phyloP scores from a whole-genome alignment of 2,797 vertebrate genomes.

The Notolepis coatsorum region DNA sequence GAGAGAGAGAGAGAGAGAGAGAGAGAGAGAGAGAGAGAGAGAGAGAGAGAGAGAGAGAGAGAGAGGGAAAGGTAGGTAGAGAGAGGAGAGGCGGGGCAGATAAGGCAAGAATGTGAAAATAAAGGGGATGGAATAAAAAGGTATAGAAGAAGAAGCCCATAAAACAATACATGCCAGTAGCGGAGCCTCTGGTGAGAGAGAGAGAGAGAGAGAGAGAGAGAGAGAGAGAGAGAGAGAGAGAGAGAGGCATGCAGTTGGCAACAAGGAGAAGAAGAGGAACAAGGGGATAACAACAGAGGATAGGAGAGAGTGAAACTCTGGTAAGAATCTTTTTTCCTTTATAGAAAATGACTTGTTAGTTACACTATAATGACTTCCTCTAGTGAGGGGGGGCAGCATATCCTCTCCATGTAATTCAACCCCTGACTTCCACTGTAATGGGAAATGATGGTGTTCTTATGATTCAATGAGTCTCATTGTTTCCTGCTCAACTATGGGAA shows the following conservation, averaged over 20 bases:
- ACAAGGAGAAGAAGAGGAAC: constrained; percentile 44
- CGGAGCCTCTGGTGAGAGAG: constrained; percentile 40
- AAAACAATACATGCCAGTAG: constrained; percentile 14
- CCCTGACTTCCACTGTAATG: constrained; percentile 49
- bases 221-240: no score
- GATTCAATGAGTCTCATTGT: constrained; percentile 51
- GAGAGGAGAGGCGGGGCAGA: constrained; percentile 32
- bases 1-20: no score
- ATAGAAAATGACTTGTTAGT: constrained; percentile 43
- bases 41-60: constrained; percentile 13
- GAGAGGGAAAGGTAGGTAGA: constrained; percentile 1
- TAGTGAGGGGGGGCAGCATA: constrained; percentile 39
- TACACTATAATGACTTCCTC: constrained; percentile 54
- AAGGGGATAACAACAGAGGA: constrained; percentile 38
- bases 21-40: constrained; percentile 6
- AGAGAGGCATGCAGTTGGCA: constrained; percentile 36
- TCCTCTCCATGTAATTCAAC: constrained; percentile 52
- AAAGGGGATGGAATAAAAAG: constrained; percentile 55
- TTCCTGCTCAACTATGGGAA: constrained; percentile 39
- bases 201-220: no score
- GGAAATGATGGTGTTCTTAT: constrained; percentile 41
- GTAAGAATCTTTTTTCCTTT: constrained; percentile 59
- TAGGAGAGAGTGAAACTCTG: constrained; percentile 33
- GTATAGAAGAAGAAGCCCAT: constrained; percentile 14
- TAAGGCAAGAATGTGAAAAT: constrained; percentile 49